Percentiles rank a stretch among this genome's conserved stretches.
phyloP scores from a whole-genome alignment of 2,113 vertebrate genomes.

The Phodopus roborovskii region DNA sequence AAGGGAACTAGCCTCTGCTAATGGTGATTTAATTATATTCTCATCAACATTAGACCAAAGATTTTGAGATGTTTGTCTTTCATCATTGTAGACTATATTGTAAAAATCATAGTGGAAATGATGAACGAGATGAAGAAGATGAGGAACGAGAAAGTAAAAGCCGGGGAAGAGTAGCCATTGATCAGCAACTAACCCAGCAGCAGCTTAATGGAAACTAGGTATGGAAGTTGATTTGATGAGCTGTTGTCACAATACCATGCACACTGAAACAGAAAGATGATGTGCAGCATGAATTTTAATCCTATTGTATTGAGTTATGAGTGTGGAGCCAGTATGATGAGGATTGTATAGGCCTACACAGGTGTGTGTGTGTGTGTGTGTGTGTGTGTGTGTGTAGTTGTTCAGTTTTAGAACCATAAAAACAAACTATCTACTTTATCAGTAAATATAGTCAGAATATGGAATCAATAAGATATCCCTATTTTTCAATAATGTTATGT shows the following conservation, averaged over 20 bases:
- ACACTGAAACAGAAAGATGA: constrained; percentile 75
- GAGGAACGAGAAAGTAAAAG: constrained; percentile 98
- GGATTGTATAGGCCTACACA: constrained; percentile 80
- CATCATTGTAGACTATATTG: constrained; percentile 93
- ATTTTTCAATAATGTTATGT: constrained; percentile 74
- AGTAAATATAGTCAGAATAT: constrained; percentile 83
- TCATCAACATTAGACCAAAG: constrained; percentile 30
- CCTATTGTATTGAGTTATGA: constrained; percentile 81
- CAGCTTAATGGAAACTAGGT: constrained; percentile 99
- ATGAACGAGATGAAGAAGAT: constrained; percentile 98
- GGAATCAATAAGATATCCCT: constrained; percentile 81
- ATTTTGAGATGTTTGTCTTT: constrained; percentile 74
- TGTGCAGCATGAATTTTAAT: constrained; percentile 83
- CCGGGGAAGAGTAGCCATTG: constrained; percentile 91
- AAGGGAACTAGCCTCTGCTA: neutral
- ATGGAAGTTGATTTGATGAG: constrained; percentile 83
- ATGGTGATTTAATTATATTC: constrained; percentile 19
- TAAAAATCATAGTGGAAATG: constrained; percentile 99
- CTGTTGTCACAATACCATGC: constrained; percentile 71
- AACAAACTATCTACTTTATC: constrained; percentile 77
- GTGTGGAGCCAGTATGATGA: constrained; percentile 84
- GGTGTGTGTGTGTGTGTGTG: neutral
- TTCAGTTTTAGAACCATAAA: constrained; percentile 83
- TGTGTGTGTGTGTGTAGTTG: neutral
- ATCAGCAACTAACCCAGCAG: constrained; percentile 90